Conservation (phyloP, 2,888 invertebrate species). For the Troides oblongomaculatus region DNA sequence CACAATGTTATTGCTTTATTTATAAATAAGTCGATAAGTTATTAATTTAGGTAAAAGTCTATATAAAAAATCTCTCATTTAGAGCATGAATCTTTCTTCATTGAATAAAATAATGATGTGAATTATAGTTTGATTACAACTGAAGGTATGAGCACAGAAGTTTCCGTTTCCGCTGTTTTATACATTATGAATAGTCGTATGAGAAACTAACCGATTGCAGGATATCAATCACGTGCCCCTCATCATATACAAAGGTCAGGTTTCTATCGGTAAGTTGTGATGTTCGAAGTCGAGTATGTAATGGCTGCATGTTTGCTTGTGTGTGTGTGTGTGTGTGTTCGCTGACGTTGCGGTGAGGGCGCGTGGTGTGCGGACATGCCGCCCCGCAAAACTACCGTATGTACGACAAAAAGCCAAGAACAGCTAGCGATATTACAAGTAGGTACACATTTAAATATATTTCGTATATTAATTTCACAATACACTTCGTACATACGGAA, state of each 20-base stretch:
- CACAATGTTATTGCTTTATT: neutral
- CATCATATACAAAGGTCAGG: neutral
- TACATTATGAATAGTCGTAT: neutral
- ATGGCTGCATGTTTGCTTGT: neutral
- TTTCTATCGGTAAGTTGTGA: neutral
- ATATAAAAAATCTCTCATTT: neutral
- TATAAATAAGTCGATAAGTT: neutral
- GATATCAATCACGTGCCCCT: neutral
- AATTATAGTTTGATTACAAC: neutral
- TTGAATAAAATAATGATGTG: too few species aligned
- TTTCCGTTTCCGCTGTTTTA: slow-evolving; percentile 1
- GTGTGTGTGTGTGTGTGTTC: too few species aligned
- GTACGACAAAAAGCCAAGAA: slow-evolving; percentile 12
- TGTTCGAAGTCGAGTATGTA: neutral
- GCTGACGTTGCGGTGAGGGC: slow-evolving; percentile 10
- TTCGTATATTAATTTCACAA: neutral
- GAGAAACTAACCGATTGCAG: neutral
- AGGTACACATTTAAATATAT: neutral
- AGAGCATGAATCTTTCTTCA: neutral
- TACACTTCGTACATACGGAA: slow-evolving; percentile 11
- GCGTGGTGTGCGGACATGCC: slow-evolving; percentile 8
- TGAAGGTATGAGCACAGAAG: neutral
- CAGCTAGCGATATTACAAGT: slow-evolving; percentile 4
- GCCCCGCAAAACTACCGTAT: slow-evolving; percentile 7
- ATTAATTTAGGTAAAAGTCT: neutral